phyloP scores from a whole-genome alignment of 2,888 invertebrate genomes.

The Ctena decussata region DNA sequence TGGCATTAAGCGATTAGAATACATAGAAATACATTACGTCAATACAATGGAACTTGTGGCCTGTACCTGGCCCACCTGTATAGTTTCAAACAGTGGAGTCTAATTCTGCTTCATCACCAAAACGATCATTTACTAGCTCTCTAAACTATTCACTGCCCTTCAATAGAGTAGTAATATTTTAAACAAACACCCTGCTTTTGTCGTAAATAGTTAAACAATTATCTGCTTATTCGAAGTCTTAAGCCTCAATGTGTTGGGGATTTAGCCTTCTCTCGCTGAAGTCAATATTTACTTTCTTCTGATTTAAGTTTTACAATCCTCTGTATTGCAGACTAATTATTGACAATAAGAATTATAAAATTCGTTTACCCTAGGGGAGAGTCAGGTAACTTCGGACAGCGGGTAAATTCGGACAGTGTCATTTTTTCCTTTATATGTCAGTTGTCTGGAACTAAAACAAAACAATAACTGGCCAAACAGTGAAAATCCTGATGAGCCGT shows the following conservation, averaged over 20 bases:
- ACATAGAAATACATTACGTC: conserved; percentile 58
- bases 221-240: conserved; percentile 4
- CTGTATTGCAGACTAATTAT: conserved; percentile 31
- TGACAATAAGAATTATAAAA: neutral
- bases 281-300: conserved; percentile 55
- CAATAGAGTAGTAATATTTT: conserved; percentile 31
- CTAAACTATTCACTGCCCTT: conserved; percentile 23
- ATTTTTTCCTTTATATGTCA: too few species aligned
- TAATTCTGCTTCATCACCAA: neutral
- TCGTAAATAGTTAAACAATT: conserved; percentile 1
- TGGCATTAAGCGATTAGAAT: conserved; percentile 55
- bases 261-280: conserved; percentile 30
- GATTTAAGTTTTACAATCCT: conserved; percentile 36
- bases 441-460: too few species aligned
- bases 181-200: conserved; percentile 15
- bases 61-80: neutral
- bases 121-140: neutral
- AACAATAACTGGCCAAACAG: too few species aligned
- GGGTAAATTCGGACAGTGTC: too few species aligned
- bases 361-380: too few species aligned
- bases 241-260: conserved; percentile 5
- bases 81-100: neutral
- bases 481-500: too few species aligned
- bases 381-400: too few species aligned
- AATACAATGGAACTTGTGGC: conserved; percentile 10